Evolutionary conservation across 2,888 invertebrate species (phyloP), one percentile per base, ranked within the genome.

Genomic region (Heliconius ethilla): DNA sequence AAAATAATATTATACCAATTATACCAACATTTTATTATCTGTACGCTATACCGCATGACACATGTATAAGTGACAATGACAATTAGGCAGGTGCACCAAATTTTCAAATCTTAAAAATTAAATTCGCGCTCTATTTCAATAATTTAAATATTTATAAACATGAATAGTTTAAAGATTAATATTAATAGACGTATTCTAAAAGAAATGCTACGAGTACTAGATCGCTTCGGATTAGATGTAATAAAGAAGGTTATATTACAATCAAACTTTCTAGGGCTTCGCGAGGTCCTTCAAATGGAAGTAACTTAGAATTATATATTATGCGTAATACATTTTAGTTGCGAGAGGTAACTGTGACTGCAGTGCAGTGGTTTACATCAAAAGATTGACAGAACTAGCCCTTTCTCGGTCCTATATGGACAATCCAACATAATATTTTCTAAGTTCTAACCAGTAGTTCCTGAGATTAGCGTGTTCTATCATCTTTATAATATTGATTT

Each of bases 141-240:
- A 25, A 59, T 59, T 59, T 59, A 67, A 40, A n/a, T n/a, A 40
- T 40, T 40, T n/a, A 37, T 40, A n/a, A 67, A 67, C n/a, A 67
- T 45, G 25, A 25, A 9, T 9, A 1, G 11, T 25, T 45, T 40
- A 6, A 45, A 69, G 40, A 2, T 69, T 40, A 69, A 25, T 69
- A 9, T 25, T 25, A 63, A 25, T 5, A 27, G 6, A 13, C 11
- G 13, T 25, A 63, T 29, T 63, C 2, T 63, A 4, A 25, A 63
- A 29, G 27, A 15, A 62, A 25, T 25, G n/a, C 25, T 25, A 62
- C n/a, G n/a, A 25, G 51, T 55, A 62, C 11, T 62, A 25, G 25
- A 2, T 25, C 25, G 25, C 27, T 27, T 15, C 7, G 27, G 1
- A 27, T n/a, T 55, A 10, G 10, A 59, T 18, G n/a, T 59, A 59